Evolutionary conservation across 2,888 invertebrate genomes (phyloP).

Genomic region (Euphydryas editha): DNA sequence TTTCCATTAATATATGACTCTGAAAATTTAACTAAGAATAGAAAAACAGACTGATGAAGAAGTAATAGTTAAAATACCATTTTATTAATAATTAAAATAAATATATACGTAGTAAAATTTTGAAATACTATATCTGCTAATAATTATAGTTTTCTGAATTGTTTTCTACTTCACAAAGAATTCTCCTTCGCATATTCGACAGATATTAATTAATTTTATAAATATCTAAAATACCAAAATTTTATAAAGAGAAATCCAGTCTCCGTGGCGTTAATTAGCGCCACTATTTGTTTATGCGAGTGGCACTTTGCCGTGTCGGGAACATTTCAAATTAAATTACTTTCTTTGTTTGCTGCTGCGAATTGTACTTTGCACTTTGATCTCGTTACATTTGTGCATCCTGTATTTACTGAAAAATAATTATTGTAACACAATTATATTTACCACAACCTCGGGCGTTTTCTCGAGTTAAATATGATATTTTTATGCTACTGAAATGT

Average conservation of each 20-base stretch:
- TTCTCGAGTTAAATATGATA: too few species aligned
- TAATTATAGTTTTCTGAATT: too few species aligned
- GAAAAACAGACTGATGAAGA: too few species aligned
- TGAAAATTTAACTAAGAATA: too few species aligned
- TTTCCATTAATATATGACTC: too few species aligned
- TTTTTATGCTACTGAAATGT: too few species aligned
- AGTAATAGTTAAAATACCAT: too few species aligned
- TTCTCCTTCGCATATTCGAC: background rate
- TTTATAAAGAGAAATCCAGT: background rate
- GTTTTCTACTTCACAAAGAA: too few species aligned
- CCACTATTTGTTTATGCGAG: constrained; percentile 2
- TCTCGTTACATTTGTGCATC: background rate
- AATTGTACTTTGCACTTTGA: constrained; percentile 2
- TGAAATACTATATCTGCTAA: too few species aligned
- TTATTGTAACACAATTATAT: background rate
- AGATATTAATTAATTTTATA: background rate
- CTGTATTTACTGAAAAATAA: background rate
- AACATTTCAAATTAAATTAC: constrained; percentile 6
- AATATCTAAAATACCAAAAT: background rate
- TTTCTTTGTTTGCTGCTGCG: constrained; percentile 1
- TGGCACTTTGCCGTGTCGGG: background rate
- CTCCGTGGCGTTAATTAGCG: constrained; percentile 6
- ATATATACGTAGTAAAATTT: too few species aligned
- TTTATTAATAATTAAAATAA: too few species aligned
- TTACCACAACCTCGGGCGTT: too few species aligned